Evolutionary conservation across 1,140 invertebrate genomes (phyloP).

Genomic region (Sesamia nonagrioides): DNA sequence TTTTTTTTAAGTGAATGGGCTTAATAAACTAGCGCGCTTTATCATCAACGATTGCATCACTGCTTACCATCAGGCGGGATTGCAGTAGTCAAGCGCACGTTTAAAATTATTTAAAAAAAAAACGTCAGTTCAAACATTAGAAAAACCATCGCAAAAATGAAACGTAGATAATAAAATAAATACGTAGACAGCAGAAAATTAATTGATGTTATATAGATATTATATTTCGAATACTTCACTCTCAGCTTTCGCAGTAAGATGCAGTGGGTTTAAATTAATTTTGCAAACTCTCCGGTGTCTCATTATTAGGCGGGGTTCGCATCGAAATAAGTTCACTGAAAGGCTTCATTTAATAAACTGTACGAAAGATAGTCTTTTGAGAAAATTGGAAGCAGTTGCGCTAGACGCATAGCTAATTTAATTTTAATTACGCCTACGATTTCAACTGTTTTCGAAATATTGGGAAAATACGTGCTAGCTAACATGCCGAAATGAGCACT

Average conservation of each 20-base stretch:
- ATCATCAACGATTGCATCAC: no score
- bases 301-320: slow-evolving; percentile 44
- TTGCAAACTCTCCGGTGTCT: slow-evolving; percentile 37
- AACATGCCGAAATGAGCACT: not conserved
- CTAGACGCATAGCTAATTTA: slow-evolving; percentile 51
- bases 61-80: no score
- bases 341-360: slow-evolving; percentile 53
- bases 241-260: slow-evolving; percentile 30
- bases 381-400: slow-evolving; percentile 49
- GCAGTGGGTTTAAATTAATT: slow-evolving; percentile 49
- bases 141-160: no score
- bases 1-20: no score
- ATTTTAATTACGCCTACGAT: slow-evolving; percentile 48
- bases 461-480: slow-evolving; percentile 23
- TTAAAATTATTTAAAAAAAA: no score
- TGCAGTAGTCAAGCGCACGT: no score
- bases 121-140: no score
- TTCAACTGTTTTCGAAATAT: slow-evolving; percentile 41
- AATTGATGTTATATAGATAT: not conserved
- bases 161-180: no score
- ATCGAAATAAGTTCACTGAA: slow-evolving; percentile 50
- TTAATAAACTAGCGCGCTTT: no score
- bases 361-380: slow-evolving; percentile 43
- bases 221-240: slow-evolving; percentile 33
- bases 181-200: not conserved